Percentiles rank a stretch among this genome's conserved stretches.
These are phyloP conservation scores for Hucho hucho DNA, from an alignment of 2,113 vertebrate species.

Conservation along the genomic window DNA sequence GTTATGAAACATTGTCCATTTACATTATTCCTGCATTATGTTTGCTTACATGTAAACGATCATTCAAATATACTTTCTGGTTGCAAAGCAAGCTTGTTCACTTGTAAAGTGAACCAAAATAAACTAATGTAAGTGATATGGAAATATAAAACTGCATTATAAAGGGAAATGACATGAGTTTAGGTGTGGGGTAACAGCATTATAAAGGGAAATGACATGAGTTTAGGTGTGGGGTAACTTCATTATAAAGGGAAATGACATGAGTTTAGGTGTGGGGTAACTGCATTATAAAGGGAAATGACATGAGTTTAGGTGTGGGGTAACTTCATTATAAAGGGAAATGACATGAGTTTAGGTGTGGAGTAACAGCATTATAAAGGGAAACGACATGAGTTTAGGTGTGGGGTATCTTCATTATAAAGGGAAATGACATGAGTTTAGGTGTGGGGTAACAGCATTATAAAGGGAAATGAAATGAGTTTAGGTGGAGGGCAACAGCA, in stretches of 20 bases:
- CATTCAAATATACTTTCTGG: constrained; percentile 21
- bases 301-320: too few relatives aligned
- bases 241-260: constrained; percentile 5
- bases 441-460: constrained; percentile 4
- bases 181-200: not conserved
- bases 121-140: not conserved
- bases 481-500: too few relatives aligned
- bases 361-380: constrained; percentile 1
- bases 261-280: too few relatives aligned
- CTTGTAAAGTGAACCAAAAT: constrained; percentile 12
- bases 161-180: too few relatives aligned
- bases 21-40: not conserved
- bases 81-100: constrained; percentile 20
- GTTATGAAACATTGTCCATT: not conserved
- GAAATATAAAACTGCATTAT: too few relatives aligned
- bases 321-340: not conserved
- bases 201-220: not conserved
- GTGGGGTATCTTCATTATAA: constrained; percentile 2
- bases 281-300: constrained; percentile 4
- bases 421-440: too few relatives aligned
- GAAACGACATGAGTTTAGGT: too few relatives aligned
- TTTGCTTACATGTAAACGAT: not conserved
- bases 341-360: too few relatives aligned
- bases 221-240: too few relatives aligned
- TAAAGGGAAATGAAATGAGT: too few relatives aligned